Percentiles rank a stretch among this genome's conserved stretches.
phyloP scores from a whole-genome alignment of 2,888 invertebrate genomes.

The Cacoxenus indagator region DNA sequence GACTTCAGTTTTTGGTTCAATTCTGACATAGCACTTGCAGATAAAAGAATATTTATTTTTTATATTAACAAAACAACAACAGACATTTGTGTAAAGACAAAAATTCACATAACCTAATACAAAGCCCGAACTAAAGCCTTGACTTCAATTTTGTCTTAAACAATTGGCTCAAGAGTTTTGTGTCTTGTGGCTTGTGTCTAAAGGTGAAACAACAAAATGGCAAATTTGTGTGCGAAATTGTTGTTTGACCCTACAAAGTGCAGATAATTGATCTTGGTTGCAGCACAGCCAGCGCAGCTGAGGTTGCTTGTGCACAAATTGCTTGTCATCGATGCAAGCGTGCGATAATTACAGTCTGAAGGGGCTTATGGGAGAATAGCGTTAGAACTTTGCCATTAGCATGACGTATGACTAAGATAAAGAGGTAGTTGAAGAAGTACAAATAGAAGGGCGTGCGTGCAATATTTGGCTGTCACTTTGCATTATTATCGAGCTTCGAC shows the following conservation, averaged over 20 bases:
- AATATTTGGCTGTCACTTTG: background rate
- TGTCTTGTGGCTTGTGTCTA: background rate
- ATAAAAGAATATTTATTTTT: conserved; percentile 10
- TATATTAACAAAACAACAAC: background rate
- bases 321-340: conserved; percentile 40
- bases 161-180: background rate
- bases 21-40: conserved; percentile 27
- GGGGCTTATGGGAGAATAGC: too few species aligned
- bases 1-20: conserved; percentile 17
- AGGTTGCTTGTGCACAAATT: conserved; percentile 36
- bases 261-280: background rate
- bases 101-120: background rate
- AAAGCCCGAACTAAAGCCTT: background rate
- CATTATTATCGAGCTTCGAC: conserved; percentile 8
- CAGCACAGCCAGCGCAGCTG: background rate
- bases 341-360: conserved; percentile 41
- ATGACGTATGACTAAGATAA: background rate
- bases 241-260: background rate
- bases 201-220: background rate
- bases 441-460: background rate
- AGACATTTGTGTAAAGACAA: background rate
- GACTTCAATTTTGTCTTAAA: background rate
- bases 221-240: too few species aligned
- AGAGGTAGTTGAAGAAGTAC: background rate
- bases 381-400: background rate